These are phyloP conservation scores for Omphaloscelis lunosa DNA, from an alignment of 2,888 invertebrate genomes.

Conservation along the genomic window DNA sequence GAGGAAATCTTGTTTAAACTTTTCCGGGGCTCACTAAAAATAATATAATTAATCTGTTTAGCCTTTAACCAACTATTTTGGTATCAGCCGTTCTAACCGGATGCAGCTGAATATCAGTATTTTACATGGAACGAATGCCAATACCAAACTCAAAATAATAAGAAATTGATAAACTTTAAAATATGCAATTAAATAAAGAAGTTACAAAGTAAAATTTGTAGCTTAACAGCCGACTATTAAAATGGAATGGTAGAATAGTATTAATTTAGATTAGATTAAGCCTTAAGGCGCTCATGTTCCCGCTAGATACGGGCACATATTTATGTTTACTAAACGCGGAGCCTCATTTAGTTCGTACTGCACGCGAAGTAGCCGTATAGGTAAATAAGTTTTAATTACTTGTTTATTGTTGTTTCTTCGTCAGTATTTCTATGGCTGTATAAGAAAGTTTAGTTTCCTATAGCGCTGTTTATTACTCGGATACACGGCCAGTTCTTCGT, in stretches of 20 bases:
- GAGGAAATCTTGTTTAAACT: not conserved
- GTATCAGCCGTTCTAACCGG: not conserved
- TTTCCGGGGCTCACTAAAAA: not conserved
- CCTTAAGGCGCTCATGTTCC: constrained; percentile 66
- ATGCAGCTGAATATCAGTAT: not conserved
- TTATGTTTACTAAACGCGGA: constrained; percentile 75
- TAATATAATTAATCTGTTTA: not conserved
- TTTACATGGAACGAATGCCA: not conserved
- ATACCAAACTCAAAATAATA: not conserved
- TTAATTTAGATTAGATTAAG: constrained; percentile 72
- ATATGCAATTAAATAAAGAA: constrained; percentile 39
- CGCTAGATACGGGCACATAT: constrained; percentile 72
- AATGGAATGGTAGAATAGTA: constrained; percentile 61
- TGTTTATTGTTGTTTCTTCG: constrained; percentile 76
- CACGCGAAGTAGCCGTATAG: constrained; percentile 80
- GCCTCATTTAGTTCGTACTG: constrained; percentile 77
- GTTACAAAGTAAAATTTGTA: constrained; percentile 34
- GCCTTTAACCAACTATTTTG: not conserved
- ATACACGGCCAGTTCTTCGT: constrained; percentile 15
- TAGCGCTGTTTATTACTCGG: constrained; percentile 57
- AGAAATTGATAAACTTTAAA: constrained; percentile 1
- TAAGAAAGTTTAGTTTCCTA: constrained; percentile 57
- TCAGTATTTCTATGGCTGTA: constrained; percentile 69
- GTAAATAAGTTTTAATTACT: constrained; percentile 83
- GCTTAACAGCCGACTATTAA: constrained; percentile 51